Evolutionary conservation across 2,113 vertebrate species (phyloP).

Genomic region (Sinocyclocheilus anophthalmus): DNA sequence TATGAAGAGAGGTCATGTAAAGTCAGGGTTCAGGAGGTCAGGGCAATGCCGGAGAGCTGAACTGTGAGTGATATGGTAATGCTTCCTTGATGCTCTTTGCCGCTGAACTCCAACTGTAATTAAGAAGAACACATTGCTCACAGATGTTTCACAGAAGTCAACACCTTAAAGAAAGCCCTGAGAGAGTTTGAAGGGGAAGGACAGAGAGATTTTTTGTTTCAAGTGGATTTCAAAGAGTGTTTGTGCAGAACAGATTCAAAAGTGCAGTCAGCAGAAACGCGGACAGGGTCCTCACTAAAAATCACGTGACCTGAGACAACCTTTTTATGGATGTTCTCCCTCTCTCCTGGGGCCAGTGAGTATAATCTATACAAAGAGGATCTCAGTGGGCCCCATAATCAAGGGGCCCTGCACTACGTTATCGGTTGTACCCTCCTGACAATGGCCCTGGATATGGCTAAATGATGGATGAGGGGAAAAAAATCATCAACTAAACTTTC

Average conservation of each 20-base stretch:
- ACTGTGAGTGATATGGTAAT: conserved; percentile 43
- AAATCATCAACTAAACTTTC: background rate
- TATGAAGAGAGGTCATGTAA: conserved; percentile 29
- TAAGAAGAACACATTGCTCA: conserved; percentile 40
- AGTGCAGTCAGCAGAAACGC: conserved; percentile 12
- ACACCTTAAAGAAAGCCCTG: background rate
- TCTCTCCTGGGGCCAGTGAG: background rate
- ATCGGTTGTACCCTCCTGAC: background rate
- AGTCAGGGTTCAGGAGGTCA: conserved; percentile 46
- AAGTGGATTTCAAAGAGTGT: background rate
- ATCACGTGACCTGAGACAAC: background rate
- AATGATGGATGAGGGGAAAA: background rate
- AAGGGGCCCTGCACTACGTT: background rate
- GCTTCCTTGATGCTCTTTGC: conserved; percentile 30
- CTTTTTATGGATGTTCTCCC: background rate
- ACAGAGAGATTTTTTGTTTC: background rate
- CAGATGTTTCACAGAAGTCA: conserved; percentile 45
- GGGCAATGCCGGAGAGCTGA: conserved; percentile 29
- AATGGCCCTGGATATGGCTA: background rate
- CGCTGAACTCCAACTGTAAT: conserved; percentile 35
- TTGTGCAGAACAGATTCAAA: conserved; percentile 14
- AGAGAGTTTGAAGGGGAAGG: conserved; percentile 11
- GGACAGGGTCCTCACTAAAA: background rate
- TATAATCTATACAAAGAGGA: background rate
- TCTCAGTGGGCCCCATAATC: background rate